Base-by-base conservation (phyloP, 2,797 vertebrate species). In the Micromesistius poutassou region DNA sequence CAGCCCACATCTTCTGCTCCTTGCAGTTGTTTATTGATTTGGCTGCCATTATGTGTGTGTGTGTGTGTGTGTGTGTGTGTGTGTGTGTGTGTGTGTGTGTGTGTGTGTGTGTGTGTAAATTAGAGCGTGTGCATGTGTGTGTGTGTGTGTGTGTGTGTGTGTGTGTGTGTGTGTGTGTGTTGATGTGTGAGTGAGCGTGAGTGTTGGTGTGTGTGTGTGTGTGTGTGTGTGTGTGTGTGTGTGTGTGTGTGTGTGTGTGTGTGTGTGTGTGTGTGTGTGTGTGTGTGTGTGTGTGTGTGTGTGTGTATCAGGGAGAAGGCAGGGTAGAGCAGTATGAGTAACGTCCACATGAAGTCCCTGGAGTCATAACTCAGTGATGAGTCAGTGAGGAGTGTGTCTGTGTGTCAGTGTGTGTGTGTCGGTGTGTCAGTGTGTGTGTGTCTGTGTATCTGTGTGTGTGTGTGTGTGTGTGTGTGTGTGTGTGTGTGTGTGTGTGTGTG, bases 361-460 rank as follows among this genome's bases (percentile, higher is more conserved):
- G 90, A 84, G 79, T 73, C 71, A 81, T 88, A 81, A 86, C 83
- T 88, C 86, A 85, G 2, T 78, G 75, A 80, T 89, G 90, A 90
- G 80, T 91, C 90, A 90, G 55, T 25, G 19, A n/a, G 70, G 74
- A 82, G 84, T 82, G 82, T 71, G 73, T 4, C 72, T 83, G 74
- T 79, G 80, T 83, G 77, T 1, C 83, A 78, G 87, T 86, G 82
- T 83, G 85, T 89, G 87, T 86, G 82, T 83, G 85, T 89, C 36
- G 85, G 81, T 71, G 73, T 22, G 46, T 50, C 33, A n/a, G 81
- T 86, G 84, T 81, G n/a, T n/a, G n/a, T n/a, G n/a, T 83, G 85
- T 89, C 36, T 85, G 81, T 71, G 73, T 22, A 14, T 50, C 33
- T 81, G 84, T 82, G 82, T 71, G 73, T 4, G 71, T 83, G 74